A percentile compares a stretch with the other conserved stretches of the same genome.
phyloP scores from a whole-genome alignment of 2,113 vertebrate species.

The Microcebus lehilahytsara region DNA sequence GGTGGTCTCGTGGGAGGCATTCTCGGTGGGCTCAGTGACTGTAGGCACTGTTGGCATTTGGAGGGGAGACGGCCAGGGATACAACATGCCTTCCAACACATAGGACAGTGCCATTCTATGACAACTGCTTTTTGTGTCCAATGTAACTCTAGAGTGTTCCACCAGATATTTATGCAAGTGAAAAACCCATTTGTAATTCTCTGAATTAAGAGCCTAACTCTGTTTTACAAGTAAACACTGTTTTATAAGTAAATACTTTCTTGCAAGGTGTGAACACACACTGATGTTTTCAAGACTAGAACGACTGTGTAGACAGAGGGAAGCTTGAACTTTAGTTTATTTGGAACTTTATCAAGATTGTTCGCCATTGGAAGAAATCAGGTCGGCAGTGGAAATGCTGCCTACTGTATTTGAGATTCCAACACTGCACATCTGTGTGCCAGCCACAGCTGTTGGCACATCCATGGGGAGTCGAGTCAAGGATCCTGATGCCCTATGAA shows the following conservation, averaged over 20 bases:
- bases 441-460: accelerated
- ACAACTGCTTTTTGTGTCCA: not conserved
- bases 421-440: too few relatives aligned
- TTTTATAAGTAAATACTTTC: not conserved
- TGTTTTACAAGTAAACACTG: not conserved
- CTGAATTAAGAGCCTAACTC: not conserved
- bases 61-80: not conserved
- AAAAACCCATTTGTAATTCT: not conserved
- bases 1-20: not conserved
- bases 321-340: not conserved
- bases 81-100: too few relatives aligned
- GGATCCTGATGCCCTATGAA: not conserved
- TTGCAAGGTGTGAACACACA: not conserved
- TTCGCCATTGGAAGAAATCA: not conserved
- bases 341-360: not conserved
- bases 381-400: not conserved
- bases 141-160: not conserved
- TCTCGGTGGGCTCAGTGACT: not conserved
- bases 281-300: not conserved
- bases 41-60: accelerated
- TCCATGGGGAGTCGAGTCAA: not conserved
- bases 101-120: not conserved
- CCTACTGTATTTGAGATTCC: not conserved
- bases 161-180: not conserved
- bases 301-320: too few relatives aligned